A percentile compares a stretch with the other conserved stretches of the same genome.
Evolutionary conservation across 2,888 invertebrate species (phyloP).

Genomic region (Spialia ferax): DNA sequence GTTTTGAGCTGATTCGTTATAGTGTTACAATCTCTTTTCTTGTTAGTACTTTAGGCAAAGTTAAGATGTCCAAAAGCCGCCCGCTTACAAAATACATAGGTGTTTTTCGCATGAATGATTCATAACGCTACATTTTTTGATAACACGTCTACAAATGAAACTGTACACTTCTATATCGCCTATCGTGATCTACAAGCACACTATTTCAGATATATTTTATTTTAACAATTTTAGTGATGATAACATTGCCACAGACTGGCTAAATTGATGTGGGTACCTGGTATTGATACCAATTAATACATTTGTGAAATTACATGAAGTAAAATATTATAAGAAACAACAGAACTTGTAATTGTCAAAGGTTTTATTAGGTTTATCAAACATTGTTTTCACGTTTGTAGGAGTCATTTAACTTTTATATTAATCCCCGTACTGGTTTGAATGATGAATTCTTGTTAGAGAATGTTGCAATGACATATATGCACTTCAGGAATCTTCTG

Average conservation of each 20-base stretch:
- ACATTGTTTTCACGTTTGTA: not conserved
- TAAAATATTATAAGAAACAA: too few relatives aligned
- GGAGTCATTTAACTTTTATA: not conserved
- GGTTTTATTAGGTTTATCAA: not conserved
- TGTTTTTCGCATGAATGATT: slow-evolving; percentile 10
- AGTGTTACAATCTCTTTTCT: slow-evolving; percentile 4
- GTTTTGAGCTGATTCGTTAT: slow-evolving; percentile 13
- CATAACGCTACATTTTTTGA: not conserved
- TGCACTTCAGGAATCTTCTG: too few relatives aligned
- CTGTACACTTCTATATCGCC: not conserved
- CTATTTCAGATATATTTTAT: not conserved
- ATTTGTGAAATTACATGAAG: not conserved
- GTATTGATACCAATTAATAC: too few relatives aligned
- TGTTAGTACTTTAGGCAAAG: slow-evolving; percentile 6
- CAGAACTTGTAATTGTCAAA: not conserved
- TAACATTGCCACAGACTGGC: too few relatives aligned
- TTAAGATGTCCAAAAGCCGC: not conserved
- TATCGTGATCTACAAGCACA: not conserved
- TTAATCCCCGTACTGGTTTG: not conserved
- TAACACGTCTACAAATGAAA: not conserved
- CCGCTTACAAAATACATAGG: slow-evolving; percentile 7
- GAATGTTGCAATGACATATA: not conserved
- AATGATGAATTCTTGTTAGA: not conserved
- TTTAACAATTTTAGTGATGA: too few relatives aligned
- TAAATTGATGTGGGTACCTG: too few relatives aligned